Evolutionary conservation across 2,888 invertebrate species (phyloP), one percentile per base, ranked within the genome.

Genomic region (Esperia sulphurella): DNA sequence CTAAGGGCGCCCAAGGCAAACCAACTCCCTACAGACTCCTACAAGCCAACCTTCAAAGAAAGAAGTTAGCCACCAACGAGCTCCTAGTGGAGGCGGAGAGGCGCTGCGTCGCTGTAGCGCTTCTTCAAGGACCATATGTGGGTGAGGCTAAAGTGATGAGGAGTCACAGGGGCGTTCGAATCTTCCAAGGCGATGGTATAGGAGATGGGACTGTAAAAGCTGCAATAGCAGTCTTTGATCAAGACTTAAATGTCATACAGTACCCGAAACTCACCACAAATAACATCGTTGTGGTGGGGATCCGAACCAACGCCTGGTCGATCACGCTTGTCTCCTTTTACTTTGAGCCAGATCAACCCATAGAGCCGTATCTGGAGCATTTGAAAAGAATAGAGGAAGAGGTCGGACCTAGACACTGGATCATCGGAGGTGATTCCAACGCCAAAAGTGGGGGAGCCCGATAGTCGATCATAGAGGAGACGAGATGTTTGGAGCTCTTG

Each of bases 371-470:
- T 12, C n/a, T 37, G 6, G 37, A 37, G 7, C 12, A 37, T 2
- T 2, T 37, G 1, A 37, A 41, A 9, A 0, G 8, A 0, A 33
- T 46, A 1, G 1, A 49, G 1, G 12, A 42, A 35, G 14, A 21
- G 12, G n/a, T 21, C 7, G 8, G 31, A 12, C n/a, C 46, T 13
- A 40, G 43, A n/a, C 41, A 33, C n/a, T 7, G 55, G n/a, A 29
- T 59, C 3, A 28, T 56, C 5, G 52, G 51, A 46, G 48, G 53
- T 8, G 49, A 55, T 28, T 44, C 12, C 9, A 46, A 52, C 39
- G 45, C 52, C 9, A 46, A 49, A 43, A 46, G 46, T 52, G 51
- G 55, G 49, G 50, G n/a, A 37, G 46, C 39, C 7, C 4, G 3
- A 9, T 10, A 8, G 30, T 48, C n/a, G 40, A 52, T 28, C 8